Evolutionary conservation across 2,797 vertebrate species (phyloP).

Genomic region (Falco novaeseelandiae): DNA sequence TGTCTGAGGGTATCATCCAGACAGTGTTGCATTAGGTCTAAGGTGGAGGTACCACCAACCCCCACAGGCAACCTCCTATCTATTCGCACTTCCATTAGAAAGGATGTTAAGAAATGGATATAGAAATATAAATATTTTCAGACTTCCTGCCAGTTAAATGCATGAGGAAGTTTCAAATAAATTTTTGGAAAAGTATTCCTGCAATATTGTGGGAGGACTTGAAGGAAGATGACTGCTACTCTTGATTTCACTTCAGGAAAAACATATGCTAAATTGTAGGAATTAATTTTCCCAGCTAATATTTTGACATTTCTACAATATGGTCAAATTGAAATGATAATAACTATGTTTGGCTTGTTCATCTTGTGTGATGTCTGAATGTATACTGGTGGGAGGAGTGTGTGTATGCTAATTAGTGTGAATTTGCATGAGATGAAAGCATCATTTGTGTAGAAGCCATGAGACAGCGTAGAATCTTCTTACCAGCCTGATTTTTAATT

Average conservation of each 20-base stretch:
- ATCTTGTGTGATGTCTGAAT: neutral
- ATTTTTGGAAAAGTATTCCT: neutral
- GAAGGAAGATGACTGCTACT: constrained; percentile 17
- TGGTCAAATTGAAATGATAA: constrained; percentile 2
- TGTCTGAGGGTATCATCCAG: neutral
- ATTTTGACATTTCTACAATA: constrained; percentile 60
- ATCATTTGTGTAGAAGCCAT: neutral
- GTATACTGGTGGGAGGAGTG: neutral
- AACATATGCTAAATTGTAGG: neutral
- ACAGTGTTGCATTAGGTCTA: neutral
- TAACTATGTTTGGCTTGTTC: neutral
- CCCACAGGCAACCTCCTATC: neutral
- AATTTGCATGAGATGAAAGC: neutral
- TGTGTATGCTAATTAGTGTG: neutral
- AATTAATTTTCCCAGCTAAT: constrained; percentile 45
- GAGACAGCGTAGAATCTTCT: neutral
- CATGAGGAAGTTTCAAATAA: neutral
- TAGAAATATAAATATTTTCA: neutral
- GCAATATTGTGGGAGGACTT: constrained; percentile 40
- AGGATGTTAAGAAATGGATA: neutral
- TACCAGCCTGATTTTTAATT: neutral
- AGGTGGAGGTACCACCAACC: neutral
- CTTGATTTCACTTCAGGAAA: constrained; percentile 40
- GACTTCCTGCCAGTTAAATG: neutral
- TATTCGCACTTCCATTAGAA: neutral